These are phyloP conservation scores for Pterostichus niger DNA, from an alignment of 2,888 invertebrate genomes.

Conservation along the genomic window DNA sequence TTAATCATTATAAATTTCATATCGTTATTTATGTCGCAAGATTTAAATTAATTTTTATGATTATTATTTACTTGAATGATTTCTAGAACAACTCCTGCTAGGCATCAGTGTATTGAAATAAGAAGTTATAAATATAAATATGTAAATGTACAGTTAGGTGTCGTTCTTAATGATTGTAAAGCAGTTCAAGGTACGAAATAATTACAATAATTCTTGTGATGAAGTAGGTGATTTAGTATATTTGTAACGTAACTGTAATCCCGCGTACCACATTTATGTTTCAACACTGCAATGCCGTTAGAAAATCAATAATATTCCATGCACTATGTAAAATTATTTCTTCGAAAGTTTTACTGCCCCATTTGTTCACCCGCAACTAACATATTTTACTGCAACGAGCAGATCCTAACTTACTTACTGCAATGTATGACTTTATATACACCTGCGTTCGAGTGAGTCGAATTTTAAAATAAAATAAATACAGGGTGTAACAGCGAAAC, in stretches of 20 bases:
- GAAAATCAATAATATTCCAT: constrained; percentile 16
- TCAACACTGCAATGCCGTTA: constrained; percentile 28
- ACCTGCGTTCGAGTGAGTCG: no score
- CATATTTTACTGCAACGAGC: no score
- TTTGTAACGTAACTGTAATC: constrained; percentile 23
- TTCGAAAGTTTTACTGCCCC: not conserved
- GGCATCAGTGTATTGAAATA: not conserved
- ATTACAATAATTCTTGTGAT: constrained; percentile 36
- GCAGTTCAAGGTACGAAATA: constrained; percentile 34
- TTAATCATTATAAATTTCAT: no score
- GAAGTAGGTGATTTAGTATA: constrained; percentile 16
- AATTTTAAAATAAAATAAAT: no score
- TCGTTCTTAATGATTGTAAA: constrained; percentile 32
- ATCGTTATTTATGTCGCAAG: no score
- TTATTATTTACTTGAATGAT: no score
- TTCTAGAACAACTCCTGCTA: no score
- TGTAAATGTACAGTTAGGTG: constrained; percentile 42
- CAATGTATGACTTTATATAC: no score
- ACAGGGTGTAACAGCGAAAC: no score
- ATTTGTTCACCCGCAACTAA: no score
- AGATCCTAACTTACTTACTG: no score
- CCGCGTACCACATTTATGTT: constrained; percentile 6
- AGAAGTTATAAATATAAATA: constrained; percentile 34
- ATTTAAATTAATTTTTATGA: no score
- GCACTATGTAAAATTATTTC: not conserved